A percentile compares a stretch with the other conserved stretches of the same genome.
phyloP scores from a whole-genome alignment of 2,888 invertebrate genomes.

The Spisula solida region DNA sequence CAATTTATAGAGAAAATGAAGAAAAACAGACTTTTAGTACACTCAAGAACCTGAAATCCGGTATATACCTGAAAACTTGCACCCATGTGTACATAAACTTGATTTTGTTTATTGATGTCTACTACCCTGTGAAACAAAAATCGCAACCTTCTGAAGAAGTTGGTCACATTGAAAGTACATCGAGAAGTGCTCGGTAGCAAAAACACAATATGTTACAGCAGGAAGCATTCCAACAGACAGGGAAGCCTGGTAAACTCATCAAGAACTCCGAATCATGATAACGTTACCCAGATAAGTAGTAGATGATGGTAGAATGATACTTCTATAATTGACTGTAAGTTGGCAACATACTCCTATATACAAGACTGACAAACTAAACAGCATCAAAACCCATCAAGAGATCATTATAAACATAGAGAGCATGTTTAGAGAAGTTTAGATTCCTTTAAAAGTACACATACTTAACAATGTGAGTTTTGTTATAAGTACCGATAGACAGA shows the following conservation, averaged over 20 bases:
- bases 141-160: background rate
- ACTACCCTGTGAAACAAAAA: too few relatives aligned
- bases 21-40: too few relatives aligned
- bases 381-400: constrained; percentile 1
- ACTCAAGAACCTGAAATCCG: too few relatives aligned
- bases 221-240: background rate
- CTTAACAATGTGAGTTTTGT: background rate
- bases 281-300: background rate
- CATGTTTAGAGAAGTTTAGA: constrained; percentile 14
- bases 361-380: background rate
- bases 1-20: too few relatives aligned
- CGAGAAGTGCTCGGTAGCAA: background rate
- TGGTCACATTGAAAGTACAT: background rate
- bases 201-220: background rate
- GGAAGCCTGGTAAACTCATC: constrained; percentile 22
- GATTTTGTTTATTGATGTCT: too few relatives aligned
- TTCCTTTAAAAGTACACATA: constrained; percentile 5
- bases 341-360: constrained; percentile 39
- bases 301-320: constrained; percentile 19
- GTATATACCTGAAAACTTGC: too few relatives aligned
- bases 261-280: background rate
- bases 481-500: background rate
- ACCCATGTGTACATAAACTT: too few relatives aligned
- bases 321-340: constrained; percentile 39
- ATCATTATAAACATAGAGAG: constrained; percentile 12